Base-by-base conservation (phyloP, 2,888 invertebrate genomes). In the Lissocephala sabroskyi region DNA sequence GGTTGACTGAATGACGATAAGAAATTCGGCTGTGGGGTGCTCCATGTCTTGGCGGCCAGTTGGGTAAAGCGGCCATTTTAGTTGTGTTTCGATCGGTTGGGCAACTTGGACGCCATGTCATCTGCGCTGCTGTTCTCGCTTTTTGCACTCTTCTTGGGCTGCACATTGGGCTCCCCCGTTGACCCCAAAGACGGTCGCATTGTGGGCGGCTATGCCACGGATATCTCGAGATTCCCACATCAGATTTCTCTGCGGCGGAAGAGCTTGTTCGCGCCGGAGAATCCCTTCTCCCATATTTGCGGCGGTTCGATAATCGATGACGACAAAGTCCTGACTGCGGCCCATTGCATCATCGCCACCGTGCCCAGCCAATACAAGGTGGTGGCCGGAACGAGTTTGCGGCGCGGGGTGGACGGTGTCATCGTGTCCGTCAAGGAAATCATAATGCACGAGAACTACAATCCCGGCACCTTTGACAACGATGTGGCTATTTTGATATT, bases 321-420 rank as follows among this genome's bases (percentile, higher is more conserved):
- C 0, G 46, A 49, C 2, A 17, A 49, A 1, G 32, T 82, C 2
- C 0, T 77, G 0, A 83, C 83, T 1, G 83, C 83, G 1, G 83
- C 83, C 1, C 83, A 83, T 55, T 83, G 83, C 42, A 39, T 78
- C 9, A 56, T 49, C 9, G 61, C 19, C 2, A 49, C 52, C 0
- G 45, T 56, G 2, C 4, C 76, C 1, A 65, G 65, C 3, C 62
- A 64, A 45, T 65, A 57, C 10, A 60, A 68, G 46, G 66, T 89
- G 6, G 86, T 89, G 0, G 88, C 86, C 1, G 89, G 89, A 0
- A 86, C 88, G 0, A 86, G 86, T 1, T 80, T 78, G 2, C 85
- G 81, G 35, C 73, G 80, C 1, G 48, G 63, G 0, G 87, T 85
- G 0, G 75, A 79, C 45, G 90, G 90, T 1, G 50, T 66, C 3